Evolutionary conservation across 2,888 invertebrate species (phyloP), one percentile per base, ranked within the genome.

Genomic region (Cetonia aurata): DNA sequence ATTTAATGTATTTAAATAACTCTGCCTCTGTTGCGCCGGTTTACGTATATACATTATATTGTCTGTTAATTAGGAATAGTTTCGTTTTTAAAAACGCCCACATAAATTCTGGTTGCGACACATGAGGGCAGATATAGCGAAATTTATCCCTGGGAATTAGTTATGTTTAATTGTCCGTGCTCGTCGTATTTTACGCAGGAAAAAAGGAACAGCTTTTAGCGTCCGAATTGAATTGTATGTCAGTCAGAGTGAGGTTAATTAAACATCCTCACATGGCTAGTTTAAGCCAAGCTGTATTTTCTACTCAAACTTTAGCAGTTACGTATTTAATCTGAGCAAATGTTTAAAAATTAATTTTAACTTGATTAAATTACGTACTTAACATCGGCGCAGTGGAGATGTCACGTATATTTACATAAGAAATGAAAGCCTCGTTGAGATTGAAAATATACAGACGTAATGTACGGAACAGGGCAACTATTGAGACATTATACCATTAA

Each of bases 1-100:
- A 65, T 65, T 65, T n/a, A 65, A 65, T 52, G 15, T 52, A 52
- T 65, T 65, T 65, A 50, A 65, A 65, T 65, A 60, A 60, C 25
- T 13, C 6, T n/a, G 44, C 15, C 15, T 50, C 8, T 48, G 33
- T 31, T 46, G 4, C 31, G 25, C 13, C 6, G 31, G n/a, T 48
- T 37, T 13, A 37, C 9, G 25, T 25, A 25, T 25, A 25, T 25
- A n/a, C n/a, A 25, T 37, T 33, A n/a, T 65, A 48, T 48, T 48
- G 37, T 65, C 52, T 46, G 50, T 65, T 65, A 65, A 65, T 65
- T 65, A 50, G 48, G 50, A 65, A 65, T 65, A 65, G 50, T 52
- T 50, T 41, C 12, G 62, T 50, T 65, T 65, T 50, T 50, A 65
- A 60, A 65, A 65, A 65, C 33, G 19, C 15, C 50, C 13, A 4